Base-by-base conservation (phyloP, 1,140 invertebrate genomes). In the Drosophila mayri region DNA sequence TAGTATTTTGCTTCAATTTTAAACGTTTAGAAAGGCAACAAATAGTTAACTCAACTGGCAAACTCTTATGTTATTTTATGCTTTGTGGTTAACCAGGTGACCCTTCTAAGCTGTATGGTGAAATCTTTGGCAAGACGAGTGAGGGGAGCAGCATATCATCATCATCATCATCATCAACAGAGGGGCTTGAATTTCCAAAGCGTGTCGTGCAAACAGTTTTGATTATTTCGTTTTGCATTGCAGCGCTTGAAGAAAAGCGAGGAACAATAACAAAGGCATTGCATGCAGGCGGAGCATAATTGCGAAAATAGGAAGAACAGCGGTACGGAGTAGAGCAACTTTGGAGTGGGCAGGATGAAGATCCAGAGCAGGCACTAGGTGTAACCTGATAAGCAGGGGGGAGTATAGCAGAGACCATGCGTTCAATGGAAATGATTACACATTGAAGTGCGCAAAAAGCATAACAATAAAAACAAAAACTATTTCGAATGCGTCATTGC, bases 261-360 rank as follows among this genome's bases (percentile, higher is more conserved):
- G 63, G 41, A 66, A 66, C 47, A 66, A 38, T 18, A 54, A 40
- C 64, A 70, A 70, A 70, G 58, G 38, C 64, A 41, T 71, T 72
- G 68, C 67, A 72, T 88, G 84, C 81, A 81, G 64, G 66, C 73
- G 38, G 52, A 60, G 49, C 76, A 86, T 76, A 87, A 83, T 82
- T 79, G 75, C 79, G 37, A 22, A 46, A 41, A 40, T 16, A 28
- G 73, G 63, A 32, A 30, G 18, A 44, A 11, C 46, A 44, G 10
- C 46, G 61, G 25, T 32, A 25, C 38, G 41, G 41, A n/a, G 46
- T 43, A 16, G 43, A 16, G 16, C 32, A 30, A 10, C 18, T 7
- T 6, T 49, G 35, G 20, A 16, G 61, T 16, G 43, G 37, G 32
- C 20, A 43, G 59, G 46, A 67, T 67, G 30, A 32, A 35, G 65